Percentiles rank a stretch among this genome's conserved stretches.
phyloP scores from a whole-genome alignment of 1,140 invertebrate genomes.

The Rhyzopertha dominica region DNA sequence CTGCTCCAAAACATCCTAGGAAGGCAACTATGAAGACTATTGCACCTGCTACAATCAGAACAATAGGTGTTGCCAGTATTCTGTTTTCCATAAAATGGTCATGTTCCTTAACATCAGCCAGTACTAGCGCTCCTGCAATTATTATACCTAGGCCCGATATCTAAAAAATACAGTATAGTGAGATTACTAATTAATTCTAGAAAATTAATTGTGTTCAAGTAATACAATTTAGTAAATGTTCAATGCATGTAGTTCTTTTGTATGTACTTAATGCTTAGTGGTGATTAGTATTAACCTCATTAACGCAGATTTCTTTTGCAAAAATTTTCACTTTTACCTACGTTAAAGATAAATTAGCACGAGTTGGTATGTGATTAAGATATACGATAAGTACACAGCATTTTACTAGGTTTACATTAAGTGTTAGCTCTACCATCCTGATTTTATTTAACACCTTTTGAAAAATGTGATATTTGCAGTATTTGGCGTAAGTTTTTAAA shows the following conservation, averaged over 20 bases:
- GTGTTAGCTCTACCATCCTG: too few relatives aligned
- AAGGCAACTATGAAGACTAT: conserved; percentile 70
- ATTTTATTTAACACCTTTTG: too few relatives aligned
- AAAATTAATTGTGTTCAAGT: conserved; percentile 12
- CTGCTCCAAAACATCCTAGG: conserved; percentile 69
- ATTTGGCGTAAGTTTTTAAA: too few relatives aligned
- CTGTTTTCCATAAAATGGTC: conserved; percentile 54
- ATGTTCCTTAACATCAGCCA: conserved; percentile 52
- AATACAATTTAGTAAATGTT: not conserved
- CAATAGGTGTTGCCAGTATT: conserved; percentile 54
- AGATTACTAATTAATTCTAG: conserved; percentile 6
- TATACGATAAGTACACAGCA: too few relatives aligned
- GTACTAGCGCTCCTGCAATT: conserved; percentile 52
- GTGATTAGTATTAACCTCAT: too few relatives aligned
- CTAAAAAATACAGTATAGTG: conserved; percentile 47
- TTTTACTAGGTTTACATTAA: too few relatives aligned
- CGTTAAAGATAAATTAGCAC: too few relatives aligned
- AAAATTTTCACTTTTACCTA: too few relatives aligned
- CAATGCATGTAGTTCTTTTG: not conserved
- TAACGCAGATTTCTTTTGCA: too few relatives aligned
- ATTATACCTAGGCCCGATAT: conserved; percentile 58
- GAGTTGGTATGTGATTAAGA: too few relatives aligned
- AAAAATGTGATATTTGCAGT: too few relatives aligned
- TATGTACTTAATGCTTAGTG: too few relatives aligned
- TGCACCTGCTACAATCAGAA: conserved; percentile 62